These are phyloP conservation scores for Drosophila oshimai DNA, from an alignment of 1,140 invertebrate species.

Conservation along the genomic window DNA sequence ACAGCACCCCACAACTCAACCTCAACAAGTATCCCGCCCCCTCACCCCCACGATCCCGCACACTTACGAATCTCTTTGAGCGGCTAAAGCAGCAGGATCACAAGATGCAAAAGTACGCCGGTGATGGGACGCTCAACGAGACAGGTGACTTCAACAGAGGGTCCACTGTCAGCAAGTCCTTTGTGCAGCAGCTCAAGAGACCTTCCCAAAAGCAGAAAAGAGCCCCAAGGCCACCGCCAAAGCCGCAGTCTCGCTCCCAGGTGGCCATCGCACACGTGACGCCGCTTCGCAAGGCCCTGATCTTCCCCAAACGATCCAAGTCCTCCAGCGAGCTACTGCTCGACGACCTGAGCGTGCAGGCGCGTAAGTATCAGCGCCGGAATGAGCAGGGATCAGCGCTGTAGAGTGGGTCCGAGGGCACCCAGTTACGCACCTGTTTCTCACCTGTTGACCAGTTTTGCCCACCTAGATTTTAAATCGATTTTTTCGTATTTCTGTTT, in stretches of 20 bases:
- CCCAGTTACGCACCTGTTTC: constrained; percentile 31
- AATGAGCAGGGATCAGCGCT: constrained; percentile 62
- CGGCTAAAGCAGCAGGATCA: constrained; percentile 65
- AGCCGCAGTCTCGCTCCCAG: constrained; percentile 60
- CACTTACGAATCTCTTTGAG: constrained; percentile 71
- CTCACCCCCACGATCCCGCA: constrained; percentile 62
- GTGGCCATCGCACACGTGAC: constrained; percentile 59
- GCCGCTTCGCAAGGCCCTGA: constrained; percentile 63
- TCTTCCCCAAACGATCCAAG: constrained; percentile 71
- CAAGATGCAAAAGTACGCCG: constrained; percentile 63
- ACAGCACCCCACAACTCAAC: constrained; percentile 46
- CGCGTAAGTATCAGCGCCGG: constrained; percentile 71
- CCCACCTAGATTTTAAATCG: constrained; percentile 12
- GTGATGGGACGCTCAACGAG: constrained; percentile 53
- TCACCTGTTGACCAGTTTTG: constrained; percentile 29
- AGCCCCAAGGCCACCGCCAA: constrained; percentile 60
- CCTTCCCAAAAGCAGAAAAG: constrained; percentile 64
- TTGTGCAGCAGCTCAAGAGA: constrained; percentile 67
- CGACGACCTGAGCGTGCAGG: constrained; percentile 67
- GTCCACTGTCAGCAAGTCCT: constrained; percentile 80
- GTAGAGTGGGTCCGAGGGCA: constrained; percentile 20
- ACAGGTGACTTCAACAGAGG: constrained; percentile 70
- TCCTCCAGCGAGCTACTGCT: constrained; percentile 73
- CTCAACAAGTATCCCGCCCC: constrained; percentile 56
- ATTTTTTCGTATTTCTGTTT: constrained; percentile 47